These are phyloP conservation scores for Phymorhynchus buccinoides DNA, from an alignment of 1,140 invertebrate genomes.

Conservation along the genomic window DNA sequence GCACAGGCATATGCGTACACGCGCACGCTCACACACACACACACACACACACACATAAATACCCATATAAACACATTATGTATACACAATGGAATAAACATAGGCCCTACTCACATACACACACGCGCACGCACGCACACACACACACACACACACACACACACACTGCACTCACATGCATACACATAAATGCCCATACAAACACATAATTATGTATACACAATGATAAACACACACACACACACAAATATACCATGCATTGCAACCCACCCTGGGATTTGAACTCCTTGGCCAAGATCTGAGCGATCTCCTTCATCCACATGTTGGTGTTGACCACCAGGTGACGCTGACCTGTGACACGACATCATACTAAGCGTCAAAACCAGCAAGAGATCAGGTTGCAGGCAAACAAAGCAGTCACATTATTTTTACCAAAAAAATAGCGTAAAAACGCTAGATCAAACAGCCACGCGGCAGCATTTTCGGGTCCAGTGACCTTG, in stretches of 20 bases:
- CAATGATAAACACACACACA: neutral
- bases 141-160: neutral
- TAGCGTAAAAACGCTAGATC: too few species aligned
- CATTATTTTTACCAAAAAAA: neutral
- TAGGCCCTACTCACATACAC: neutral
- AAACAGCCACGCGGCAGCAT: too few species aligned
- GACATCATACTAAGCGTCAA: neutral
- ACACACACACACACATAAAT: neutral
- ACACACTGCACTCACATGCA: neutral
- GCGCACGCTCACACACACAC: neutral
- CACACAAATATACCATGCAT: neutral
- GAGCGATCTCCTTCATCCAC: constrained; percentile 75
- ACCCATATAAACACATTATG: neutral
- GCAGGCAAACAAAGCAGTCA: too few species aligned
- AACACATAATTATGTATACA: neutral
- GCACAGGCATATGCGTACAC: neutral
- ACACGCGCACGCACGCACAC: neutral
- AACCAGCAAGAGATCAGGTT: too few species aligned
- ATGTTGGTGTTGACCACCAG: constrained; percentile 69
- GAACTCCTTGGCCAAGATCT: constrained; percentile 74
- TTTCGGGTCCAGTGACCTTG: too few species aligned
- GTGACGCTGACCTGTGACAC: constrained; percentile 69
- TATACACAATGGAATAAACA: too few species aligned
- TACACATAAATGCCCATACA: neutral
- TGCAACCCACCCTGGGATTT: constrained; percentile 66